Base-by-base conservation (phyloP, 1,140 invertebrate genomes). In the Calycopis cecrops region DNA sequence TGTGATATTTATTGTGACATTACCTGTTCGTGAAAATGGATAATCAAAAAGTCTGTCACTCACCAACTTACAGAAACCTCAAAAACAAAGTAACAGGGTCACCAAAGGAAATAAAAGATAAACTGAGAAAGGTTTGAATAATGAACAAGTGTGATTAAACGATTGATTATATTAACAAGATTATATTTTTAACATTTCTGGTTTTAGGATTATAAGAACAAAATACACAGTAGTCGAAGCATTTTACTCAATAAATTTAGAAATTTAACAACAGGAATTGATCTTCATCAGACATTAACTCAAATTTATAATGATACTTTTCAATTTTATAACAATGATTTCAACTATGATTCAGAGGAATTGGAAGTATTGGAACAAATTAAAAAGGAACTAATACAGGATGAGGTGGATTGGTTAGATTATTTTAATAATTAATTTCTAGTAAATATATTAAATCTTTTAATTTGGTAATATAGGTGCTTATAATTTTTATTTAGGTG, bases 71-170 rank as follows among this genome's bases (percentile, higher is more conserved):
- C 55, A 79, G 75, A 66, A 72, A 85, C 67, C 42, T 86, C 34
- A 71, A 52, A 47, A 57, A 44, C 11, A 73, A 62, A 54, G 65
- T 71, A 37, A 73, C 65, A 55, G 72, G 71, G 21, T 86, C 83
- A 10, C 83, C 83, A 11, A 60, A 72, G 49, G 77, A 84, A 55
- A 50, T 86, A 53, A 86, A 86, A 64, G 79, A 79, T 63, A 84
- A 82, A 71, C 64, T 86, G 55, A 69, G 80, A 62, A 82, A 84
- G 72, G 82, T 82, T 70, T 49, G 21, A 37, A 12, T 3, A 28
- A 28, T 33, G 48, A 7, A 11, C 47, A 35, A 35, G 8, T 0
- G 8, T 50, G 9, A 9, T 21, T n/a, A 48, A 48, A 2, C 40
- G 56, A 21, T 38, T 49, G 35, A 16, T 38, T 12, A 44, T 34